Conservation (phyloP, 2,888 invertebrate genomes). For the Sceliomorpha sp. region DNA sequence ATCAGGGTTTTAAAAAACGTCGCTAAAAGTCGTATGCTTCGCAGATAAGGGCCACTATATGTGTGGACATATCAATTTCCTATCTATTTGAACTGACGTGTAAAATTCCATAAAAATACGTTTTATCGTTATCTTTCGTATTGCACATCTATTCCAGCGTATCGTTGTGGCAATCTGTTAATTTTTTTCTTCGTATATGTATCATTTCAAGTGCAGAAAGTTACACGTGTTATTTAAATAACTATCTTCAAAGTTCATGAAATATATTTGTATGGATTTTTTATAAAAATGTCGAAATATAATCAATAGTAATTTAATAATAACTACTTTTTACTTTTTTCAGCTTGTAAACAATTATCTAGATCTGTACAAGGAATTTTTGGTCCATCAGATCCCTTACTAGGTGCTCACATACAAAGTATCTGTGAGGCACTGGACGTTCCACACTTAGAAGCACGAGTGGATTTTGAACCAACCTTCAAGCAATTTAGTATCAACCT, state of each 20-base stretch:
- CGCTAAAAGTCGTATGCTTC: background rate
- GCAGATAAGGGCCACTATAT: slow-evolving; percentile 5
- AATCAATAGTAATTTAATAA: too few species aligned
- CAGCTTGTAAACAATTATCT: slow-evolving; percentile 91
- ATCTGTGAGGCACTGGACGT: slow-evolving; percentile 93
- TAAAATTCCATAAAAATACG: slow-evolving; percentile 14
- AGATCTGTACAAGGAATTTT: slow-evolving; percentile 93
- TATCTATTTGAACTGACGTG: slow-evolving; percentile 42
- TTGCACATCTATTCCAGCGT: slow-evolving; percentile 12
- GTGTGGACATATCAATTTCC: slow-evolving; percentile 67
- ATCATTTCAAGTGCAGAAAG: too few species aligned
- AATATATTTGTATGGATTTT: too few species aligned
- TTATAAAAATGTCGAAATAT: too few species aligned
- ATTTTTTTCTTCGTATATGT: too few species aligned
- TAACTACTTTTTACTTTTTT: slow-evolving; percentile 70
- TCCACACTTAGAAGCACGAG: slow-evolving; percentile 91
- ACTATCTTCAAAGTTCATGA: too few species aligned
- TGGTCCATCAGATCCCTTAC: slow-evolving; percentile 91
- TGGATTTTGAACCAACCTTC: slow-evolving; percentile 85
- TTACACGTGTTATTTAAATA: too few species aligned
- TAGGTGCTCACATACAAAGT: slow-evolving; percentile 92
- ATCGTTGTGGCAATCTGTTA: slow-evolving; percentile 21
- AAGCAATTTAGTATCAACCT: slow-evolving; percentile 92
- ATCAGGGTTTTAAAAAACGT: slow-evolving; percentile 10
- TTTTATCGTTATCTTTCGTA: slow-evolving; percentile 20